These are phyloP conservation scores for Chrysomela aeneicollis DNA, from an alignment of 2,888 invertebrate genomes.

Conservation along the genomic window DNA sequence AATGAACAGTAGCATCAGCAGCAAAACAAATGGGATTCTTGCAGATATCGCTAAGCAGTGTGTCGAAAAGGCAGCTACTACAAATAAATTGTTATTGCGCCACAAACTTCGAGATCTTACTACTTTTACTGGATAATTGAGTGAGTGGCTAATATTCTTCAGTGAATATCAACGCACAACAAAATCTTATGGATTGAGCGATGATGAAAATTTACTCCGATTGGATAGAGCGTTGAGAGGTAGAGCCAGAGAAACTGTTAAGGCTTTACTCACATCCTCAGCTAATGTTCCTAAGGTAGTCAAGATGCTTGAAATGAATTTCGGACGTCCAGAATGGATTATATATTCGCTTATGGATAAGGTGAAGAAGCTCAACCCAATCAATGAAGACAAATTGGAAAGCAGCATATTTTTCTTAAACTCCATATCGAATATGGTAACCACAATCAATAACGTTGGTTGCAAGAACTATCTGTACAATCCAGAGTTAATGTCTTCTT, in stretches of 20 bases:
- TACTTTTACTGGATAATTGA: not conserved
- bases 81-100: not conserved
- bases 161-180: constrained; percentile 3
- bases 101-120: not conserved
- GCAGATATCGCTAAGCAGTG: no score
- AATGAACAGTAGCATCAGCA: no score
- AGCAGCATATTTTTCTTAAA: not conserved
- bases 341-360: not conserved
- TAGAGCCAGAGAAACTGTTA: constrained; percentile 1
- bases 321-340: not conserved
- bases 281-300: constrained; percentile 4
- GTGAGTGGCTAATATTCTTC: constrained; percentile 8
- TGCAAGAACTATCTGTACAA: not conserved
- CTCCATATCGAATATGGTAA: not conserved
- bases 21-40: no score
- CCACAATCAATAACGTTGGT: not conserved
- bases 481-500: not conserved
- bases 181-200: not conserved
- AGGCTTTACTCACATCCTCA: not conserved
- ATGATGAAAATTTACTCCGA: not conserved
- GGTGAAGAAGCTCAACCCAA: constrained; percentile 11
- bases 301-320: constrained; percentile 3
- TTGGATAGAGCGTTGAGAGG: constrained; percentile 6
- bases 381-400: not conserved
- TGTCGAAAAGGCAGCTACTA: no score